A percentile compares a stretch with the other conserved stretches of the same genome.
phyloP scores from a whole-genome alignment of 2,888 invertebrate species.

The Diabrotica balteata region DNA sequence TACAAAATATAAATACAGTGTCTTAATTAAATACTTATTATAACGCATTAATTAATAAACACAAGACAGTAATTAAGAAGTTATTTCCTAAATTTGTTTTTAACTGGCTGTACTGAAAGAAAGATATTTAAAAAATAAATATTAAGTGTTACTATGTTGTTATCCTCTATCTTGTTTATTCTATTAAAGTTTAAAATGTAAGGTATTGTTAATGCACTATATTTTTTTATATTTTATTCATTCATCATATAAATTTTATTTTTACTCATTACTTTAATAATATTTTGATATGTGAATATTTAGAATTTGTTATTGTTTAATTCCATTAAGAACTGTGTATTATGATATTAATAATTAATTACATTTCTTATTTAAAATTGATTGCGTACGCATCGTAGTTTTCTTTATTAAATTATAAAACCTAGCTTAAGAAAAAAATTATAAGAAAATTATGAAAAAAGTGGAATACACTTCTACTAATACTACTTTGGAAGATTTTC shows the following conservation, averaged over 20 bases:
- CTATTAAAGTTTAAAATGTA: slow-evolving; percentile 58
- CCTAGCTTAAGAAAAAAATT: too few relatives aligned
- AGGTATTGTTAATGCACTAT: slow-evolving; percentile 55
- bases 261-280: slow-evolving; percentile 50
- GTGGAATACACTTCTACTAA: too few relatives aligned
- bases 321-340: slow-evolving; percentile 55
- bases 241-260: slow-evolving; percentile 50
- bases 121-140: slow-evolving; percentile 31
- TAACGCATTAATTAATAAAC: too few relatives aligned
- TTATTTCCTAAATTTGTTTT: too few relatives aligned
- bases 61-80: too few relatives aligned
- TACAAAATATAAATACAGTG: too few relatives aligned
- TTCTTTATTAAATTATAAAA: background rate
- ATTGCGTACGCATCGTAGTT: slow-evolving; percentile 4
- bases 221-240: slow-evolving; percentile 50
- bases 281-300: slow-evolving; percentile 57
- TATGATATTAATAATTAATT: slow-evolving; percentile 31
- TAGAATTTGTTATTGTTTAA: slow-evolving; percentile 57
- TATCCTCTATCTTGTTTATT: slow-evolving; percentile 59
- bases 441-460: too few relatives aligned
- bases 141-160: slow-evolving; percentile 58
- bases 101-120: background rate
- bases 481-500: too few relatives aligned
- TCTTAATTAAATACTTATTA: too few relatives aligned
- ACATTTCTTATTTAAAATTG: slow-evolving; percentile 25